These are phyloP conservation scores for Bovichtus variegatus DNA, from an alignment of 2,797 vertebrate species.

Conservation along the genomic window DNA sequence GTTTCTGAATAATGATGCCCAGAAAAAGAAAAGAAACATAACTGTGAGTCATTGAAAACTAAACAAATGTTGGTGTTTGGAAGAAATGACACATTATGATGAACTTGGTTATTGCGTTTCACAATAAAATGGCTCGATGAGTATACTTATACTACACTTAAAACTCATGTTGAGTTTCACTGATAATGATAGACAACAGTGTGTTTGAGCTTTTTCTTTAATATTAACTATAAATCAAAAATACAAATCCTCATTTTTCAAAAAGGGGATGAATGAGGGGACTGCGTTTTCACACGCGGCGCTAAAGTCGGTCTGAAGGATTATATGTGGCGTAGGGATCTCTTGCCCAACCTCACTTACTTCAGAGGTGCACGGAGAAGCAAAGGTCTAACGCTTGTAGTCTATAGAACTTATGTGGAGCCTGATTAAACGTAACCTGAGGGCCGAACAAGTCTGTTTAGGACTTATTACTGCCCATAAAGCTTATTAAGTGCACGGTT, in stretches of 20 bases:
- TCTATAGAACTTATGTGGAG: not conserved
- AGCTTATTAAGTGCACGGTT: not conserved
- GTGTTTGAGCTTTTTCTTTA: not conserved
- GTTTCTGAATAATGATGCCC: not conserved
- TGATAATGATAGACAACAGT: not conserved
- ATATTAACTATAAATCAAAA: not conserved
- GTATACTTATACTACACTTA: not conserved
- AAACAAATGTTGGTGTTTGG: not conserved
- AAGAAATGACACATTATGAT: not conserved
- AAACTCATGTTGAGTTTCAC: not conserved
- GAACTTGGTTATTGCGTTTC: not conserved
- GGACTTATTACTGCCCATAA: not conserved
- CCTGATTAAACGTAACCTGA: not conserved
- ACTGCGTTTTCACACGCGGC: too few relatives aligned
- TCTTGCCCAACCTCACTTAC: not conserved
- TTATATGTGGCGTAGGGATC: too few relatives aligned
- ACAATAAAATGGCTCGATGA: not conserved
- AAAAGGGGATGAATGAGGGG: too few relatives aligned
- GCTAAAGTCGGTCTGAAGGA: too few relatives aligned
- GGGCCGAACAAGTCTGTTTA: too few relatives aligned
- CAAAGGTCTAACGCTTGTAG: not conserved
- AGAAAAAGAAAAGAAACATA: not conserved
- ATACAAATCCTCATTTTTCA: not conserved
- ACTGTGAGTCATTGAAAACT: not conserved
- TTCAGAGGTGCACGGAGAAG: not conserved